phyloP scores from a whole-genome alignment of 2,888 invertebrate species.

The Pilophorus perplexus region DNA sequence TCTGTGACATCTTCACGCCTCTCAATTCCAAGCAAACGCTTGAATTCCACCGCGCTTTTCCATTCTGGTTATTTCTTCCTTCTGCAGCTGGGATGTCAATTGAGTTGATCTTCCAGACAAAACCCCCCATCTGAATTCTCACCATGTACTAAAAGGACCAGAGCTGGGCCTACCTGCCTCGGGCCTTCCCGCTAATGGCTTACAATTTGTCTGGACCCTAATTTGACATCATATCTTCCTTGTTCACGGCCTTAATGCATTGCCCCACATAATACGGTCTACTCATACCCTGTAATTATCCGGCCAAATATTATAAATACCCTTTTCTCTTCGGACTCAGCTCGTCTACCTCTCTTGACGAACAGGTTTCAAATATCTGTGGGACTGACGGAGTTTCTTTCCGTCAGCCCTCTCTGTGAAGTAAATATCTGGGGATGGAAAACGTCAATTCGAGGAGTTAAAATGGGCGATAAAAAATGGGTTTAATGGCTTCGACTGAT shows the following conservation, averaged over 20 bases:
- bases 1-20: too few relatives aligned
- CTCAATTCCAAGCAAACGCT: too few relatives aligned
- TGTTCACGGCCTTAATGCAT: conserved; percentile 41
- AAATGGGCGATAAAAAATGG: too few relatives aligned
- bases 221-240: conserved; percentile 43
- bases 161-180: conserved; percentile 21
- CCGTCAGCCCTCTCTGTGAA: too few relatives aligned
- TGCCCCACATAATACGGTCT: conserved; percentile 37
- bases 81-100: too few relatives aligned
- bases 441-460: too few relatives aligned
- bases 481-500: too few relatives aligned
- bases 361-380: conserved; percentile 13
- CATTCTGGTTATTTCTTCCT: too few relatives aligned
- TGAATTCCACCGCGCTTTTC: too few relatives aligned
- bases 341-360: background rate
- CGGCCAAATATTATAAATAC: conserved; percentile 39
- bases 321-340: conserved; percentile 10
- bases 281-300: conserved; percentile 41
- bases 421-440: too few relatives aligned
- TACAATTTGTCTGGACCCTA: conserved; percentile 42
- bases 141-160: background rate
- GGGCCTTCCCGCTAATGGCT: conserved; percentile 36
- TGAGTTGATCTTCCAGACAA: too few relatives aligned
- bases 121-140: background rate
- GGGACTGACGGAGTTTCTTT: too few relatives aligned